These are phyloP conservation scores for Automeris io DNA, from an alignment of 2,888 invertebrate genomes.

Conservation along the genomic window DNA sequence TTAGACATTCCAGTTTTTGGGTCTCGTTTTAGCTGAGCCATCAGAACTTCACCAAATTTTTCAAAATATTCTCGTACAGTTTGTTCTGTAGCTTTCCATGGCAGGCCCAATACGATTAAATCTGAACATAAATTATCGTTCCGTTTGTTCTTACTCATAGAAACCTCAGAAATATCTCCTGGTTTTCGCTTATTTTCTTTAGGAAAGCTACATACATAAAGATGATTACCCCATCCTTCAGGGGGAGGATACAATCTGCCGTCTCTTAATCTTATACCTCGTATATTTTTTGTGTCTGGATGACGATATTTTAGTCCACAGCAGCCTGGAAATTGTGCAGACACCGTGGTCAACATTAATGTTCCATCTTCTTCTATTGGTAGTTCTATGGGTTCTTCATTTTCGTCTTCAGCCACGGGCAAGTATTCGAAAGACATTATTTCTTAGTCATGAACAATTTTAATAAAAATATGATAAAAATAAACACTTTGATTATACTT, in stretches of 20 bases:
- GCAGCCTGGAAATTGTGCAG: conserved; percentile 97
- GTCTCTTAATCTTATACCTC: conserved; percentile 94
- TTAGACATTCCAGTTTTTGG: conserved; percentile 95
- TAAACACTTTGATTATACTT: conserved; percentile 66
- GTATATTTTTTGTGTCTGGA: conserved; percentile 91
- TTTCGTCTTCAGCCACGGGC: conserved; percentile 98
- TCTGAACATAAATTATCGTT: conserved; percentile 97
- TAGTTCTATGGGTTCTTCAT: conserved; percentile 97
- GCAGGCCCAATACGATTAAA: conserved; percentile 97
- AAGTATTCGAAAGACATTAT: conserved; percentile 81
- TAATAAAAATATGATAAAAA: conserved; percentile 57
- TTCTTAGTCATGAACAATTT: conserved; percentile 69
- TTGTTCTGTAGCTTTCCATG: conserved; percentile 98
- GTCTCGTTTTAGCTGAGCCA: conserved; percentile 98
- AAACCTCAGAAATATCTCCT: conserved; percentile 90
- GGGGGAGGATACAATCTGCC: conserved; percentile 93
- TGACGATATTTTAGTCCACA: conserved; percentile 98
- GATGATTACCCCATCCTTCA: conserved; percentile 89
- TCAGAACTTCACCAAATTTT: conserved; percentile 96
- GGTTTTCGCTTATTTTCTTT: conserved; percentile 97
- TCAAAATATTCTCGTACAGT: conserved; percentile 97
- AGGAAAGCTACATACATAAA: conserved; percentile 89
- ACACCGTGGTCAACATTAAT: conserved; percentile 92
- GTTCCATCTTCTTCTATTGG: conserved; percentile 97
- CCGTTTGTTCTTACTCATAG: conserved; percentile 93